Percentiles rank a stretch among this genome's conserved stretches.
These are phyloP conservation scores for Vidua chalybeata DNA, from an alignment of 2,113 vertebrate genomes.

Conservation along the genomic window DNA sequence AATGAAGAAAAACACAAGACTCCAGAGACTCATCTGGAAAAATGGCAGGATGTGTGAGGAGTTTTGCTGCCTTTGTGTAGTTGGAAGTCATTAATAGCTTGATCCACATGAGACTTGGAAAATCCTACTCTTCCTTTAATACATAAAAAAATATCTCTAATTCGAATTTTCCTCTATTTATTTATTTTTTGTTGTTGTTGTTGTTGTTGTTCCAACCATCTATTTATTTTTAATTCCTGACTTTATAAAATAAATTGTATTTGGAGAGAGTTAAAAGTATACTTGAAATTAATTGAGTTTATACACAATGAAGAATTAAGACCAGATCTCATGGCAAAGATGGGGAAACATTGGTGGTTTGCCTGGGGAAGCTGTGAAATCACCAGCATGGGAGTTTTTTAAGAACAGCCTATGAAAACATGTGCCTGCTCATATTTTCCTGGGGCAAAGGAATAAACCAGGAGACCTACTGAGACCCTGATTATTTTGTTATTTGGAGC, in stretches of 20 bases:
- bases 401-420: background rate
- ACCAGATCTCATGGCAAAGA: background rate
- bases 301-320: background rate
- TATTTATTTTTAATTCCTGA: background rate
- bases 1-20: background rate
- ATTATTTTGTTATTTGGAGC: background rate
- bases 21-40: background rate
- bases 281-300: background rate
- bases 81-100: background rate
- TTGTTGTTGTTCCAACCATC: background rate
- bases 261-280: background rate
- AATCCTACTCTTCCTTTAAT: background rate
- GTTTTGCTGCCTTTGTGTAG: background rate
- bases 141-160: background rate
- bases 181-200: too few relatives aligned
- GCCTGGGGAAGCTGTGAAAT: background rate
- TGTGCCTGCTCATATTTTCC: background rate
- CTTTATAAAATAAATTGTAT: background rate
- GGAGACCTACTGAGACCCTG: background rate
- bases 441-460: background rate
- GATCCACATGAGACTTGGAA: background rate
- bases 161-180: background rate
- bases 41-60: rapidly evolving
- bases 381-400: background rate
- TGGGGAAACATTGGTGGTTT: background rate